Conservation (phyloP, 2,797 vertebrate species). For the Ibycter americanus region DNA sequence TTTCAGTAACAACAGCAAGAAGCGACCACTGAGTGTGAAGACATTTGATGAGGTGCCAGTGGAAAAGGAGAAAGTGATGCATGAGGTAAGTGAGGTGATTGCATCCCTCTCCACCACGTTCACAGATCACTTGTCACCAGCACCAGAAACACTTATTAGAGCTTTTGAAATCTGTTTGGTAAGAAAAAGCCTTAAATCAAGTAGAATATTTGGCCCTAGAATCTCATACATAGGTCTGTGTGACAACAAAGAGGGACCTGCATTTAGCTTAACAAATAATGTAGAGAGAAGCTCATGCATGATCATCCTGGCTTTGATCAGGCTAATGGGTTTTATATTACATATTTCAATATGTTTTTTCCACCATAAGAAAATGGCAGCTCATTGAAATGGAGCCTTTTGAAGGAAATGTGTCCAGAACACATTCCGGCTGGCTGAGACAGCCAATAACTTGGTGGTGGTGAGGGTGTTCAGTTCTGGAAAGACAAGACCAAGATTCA, state of each 20-base stretch:
- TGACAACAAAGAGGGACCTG: neutral
- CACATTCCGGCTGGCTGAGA: neutral
- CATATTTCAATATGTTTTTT: neutral
- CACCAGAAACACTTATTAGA: neutral
- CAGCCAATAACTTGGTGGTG: neutral
- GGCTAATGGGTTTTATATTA: neutral
- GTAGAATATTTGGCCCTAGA: neutral
- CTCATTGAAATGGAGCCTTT: neutral
- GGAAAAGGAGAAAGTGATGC: conserved; percentile 79
- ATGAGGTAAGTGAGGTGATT: conserved; percentile 78
- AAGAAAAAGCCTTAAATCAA: neutral
- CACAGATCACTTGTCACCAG: neutral
- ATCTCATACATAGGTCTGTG: neutral
- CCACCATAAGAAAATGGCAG: neutral
- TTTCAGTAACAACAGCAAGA: conserved; percentile 82
- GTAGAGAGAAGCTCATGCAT: neutral
- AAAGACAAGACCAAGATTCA: neutral
- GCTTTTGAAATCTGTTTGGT: neutral
- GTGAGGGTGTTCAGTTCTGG: neutral
- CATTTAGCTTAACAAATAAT: neutral
- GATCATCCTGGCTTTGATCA: neutral
- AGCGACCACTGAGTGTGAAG: conserved; percentile 88
- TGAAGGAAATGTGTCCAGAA: neutral
- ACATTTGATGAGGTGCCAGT: conserved; percentile 90
- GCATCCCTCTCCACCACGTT: neutral